phyloP scores from a whole-genome alignment of 2,113 vertebrate genomes.

The Clarias macrocephalus region DNA sequence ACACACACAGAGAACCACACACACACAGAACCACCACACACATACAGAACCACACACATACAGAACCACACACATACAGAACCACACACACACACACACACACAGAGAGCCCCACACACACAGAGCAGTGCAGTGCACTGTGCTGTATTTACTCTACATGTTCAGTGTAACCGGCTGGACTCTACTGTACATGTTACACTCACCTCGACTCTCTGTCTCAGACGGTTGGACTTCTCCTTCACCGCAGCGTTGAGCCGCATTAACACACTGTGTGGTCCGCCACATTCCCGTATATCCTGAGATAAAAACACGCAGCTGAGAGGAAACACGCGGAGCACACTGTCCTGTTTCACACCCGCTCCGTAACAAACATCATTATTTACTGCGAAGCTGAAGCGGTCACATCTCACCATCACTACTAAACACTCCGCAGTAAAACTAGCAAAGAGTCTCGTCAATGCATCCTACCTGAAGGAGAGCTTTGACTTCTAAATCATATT shows the following conservation, averaged over 20 bases:
- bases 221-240: not conserved
- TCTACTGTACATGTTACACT: not conserved
- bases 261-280: not conserved
- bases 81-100: no score
- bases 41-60: no score
- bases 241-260: not conserved
- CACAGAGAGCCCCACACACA: no score
- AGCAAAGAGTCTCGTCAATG: not conserved
- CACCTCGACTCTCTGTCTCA: not conserved
- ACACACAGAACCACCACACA: no score
- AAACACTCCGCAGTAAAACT: not conserved
- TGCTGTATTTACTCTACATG: no score
- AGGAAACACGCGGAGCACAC: not conserved
- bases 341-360: not conserved
- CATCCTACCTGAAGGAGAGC: conserved; percentile 86
- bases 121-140: no score
- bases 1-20: no score
- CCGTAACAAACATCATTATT: not conserved
- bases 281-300: not conserved
- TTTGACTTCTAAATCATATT: conserved; percentile 93
- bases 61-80: no score
- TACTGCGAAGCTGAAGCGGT: not conserved
- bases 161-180: no score
- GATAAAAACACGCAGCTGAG: not conserved
- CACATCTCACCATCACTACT: not conserved